These are phyloP conservation scores for Parnassius mnemosyne DNA, from an alignment of 2,888 invertebrate species.

Conservation along the genomic window DNA sequence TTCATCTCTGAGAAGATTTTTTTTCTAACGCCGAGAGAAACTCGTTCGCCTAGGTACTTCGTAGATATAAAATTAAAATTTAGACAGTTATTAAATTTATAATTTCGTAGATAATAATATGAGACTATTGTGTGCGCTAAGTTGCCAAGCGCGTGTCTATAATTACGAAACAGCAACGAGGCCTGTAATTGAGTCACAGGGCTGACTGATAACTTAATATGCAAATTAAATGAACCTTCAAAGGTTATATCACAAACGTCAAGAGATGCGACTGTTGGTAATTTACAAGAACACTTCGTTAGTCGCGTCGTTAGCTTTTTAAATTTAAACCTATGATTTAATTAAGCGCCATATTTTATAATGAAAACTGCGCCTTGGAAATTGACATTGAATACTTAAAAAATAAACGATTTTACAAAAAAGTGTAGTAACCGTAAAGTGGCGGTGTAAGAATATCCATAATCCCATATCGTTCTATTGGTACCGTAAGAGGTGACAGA, in stretches of 20 bases:
- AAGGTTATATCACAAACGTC: constrained; percentile 9
- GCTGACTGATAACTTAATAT: constrained; percentile 20
- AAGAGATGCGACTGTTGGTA: constrained; percentile 4
- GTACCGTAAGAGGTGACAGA: too few species aligned
- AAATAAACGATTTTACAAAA: too few species aligned
- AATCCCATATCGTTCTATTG: too few species aligned
- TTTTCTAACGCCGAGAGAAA: too few species aligned
- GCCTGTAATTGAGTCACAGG: constrained; percentile 16
- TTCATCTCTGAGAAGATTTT: too few species aligned
- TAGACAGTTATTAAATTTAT: background rate
- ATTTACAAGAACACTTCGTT: constrained; percentile 14
- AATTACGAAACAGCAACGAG: constrained; percentile 15
- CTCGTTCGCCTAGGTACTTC: too few species aligned
- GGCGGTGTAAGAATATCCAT: too few species aligned
- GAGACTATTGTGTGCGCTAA: background rate
- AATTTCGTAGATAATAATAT: background rate
- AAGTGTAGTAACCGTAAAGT: too few species aligned
- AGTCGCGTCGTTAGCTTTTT: constrained; percentile 10
- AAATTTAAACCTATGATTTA: constrained; percentile 9
- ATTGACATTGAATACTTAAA: too few species aligned
- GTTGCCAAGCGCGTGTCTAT: background rate
- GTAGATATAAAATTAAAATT: too few species aligned
- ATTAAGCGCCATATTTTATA: constrained; percentile 1
- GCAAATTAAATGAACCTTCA: constrained; percentile 13
- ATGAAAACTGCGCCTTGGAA: too few species aligned